Base-by-base conservation (phyloP, 2,113 vertebrate genomes). In the Oophaga pumilio region DNA sequence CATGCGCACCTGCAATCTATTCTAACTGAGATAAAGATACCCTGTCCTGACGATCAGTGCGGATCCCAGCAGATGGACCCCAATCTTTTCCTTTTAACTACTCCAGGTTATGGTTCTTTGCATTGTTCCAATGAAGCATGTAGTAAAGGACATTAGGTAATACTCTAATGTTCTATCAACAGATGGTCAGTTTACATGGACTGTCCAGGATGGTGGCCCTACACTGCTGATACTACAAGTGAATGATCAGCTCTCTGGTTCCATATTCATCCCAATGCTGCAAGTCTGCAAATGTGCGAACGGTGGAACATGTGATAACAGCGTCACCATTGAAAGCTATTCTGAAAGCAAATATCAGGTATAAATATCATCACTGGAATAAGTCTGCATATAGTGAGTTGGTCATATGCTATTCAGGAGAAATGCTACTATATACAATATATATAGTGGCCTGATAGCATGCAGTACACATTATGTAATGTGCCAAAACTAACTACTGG, bases 281-380 rank as follows among this genome's bases (percentile, higher is more conserved):
- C 93, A 91, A 20, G 86, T 96, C 68, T 96, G 96, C 86, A 94
- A 91, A 92, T 96, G 96, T 86, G 88, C 95, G 64, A 95, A 96
- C 9, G 94, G 95, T 79, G 96, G 96, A 73, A 91, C 90, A 76
- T 96, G 96, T 86, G 93, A 94, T 89, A 95, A 93, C 24, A 89
- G 92, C 88, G 94, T 90, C 87, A 28, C 94, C 17, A 80, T 74
- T 0, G 92, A 96, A 86, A 95, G 91, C 90, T 91, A 94, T 73
- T 89, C 88, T 81, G 88, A 93, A 84, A 94, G 94, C 86, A 95
- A 90, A 89, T 95, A 95, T 88, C 96, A 95, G 95, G 96, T 96
- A 89, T 59, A 22, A 76, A 43, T 49, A 22, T n/a, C 53, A 59
- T 14, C 11, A 26, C 14, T 15, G 11, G 14, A 8, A 71, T 64